These are phyloP conservation scores for Choloepus hoffmanni DNA, from an alignment of 2,113 vertebrate genomes.

Conservation along the genomic window DNA sequence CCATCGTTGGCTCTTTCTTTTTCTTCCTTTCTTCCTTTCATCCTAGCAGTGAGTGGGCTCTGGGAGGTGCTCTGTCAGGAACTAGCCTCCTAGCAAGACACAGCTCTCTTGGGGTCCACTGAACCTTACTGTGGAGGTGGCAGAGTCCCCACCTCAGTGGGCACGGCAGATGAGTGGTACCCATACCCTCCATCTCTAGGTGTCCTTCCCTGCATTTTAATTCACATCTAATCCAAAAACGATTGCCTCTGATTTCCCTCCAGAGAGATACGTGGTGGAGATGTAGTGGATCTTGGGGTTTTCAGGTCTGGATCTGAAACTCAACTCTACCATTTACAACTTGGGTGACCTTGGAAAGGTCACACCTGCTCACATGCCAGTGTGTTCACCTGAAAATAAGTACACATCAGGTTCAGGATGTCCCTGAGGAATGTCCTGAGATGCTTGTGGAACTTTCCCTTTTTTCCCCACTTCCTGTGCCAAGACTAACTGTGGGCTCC, in stretches of 20 bases:
- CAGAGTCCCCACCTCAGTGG: no score
- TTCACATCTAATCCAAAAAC: neutral
- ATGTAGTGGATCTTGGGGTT: neutral
- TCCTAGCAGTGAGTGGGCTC: no score
- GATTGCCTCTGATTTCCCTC: rapidly evolving
- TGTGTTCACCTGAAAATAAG: neutral
- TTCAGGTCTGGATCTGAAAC: neutral
- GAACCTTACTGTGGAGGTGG: no score
- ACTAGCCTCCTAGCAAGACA: no score
- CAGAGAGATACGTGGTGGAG: neutral
- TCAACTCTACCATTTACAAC: neutral
- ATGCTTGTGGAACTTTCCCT: neutral
- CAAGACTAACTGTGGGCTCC: neutral
- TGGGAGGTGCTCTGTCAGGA: no score
- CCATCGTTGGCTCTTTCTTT: neutral
- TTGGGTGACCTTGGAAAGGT: neutral
- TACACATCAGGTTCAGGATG: no score
- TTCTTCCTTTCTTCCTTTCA: neutral
- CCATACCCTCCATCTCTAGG: no score
- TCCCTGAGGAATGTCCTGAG: neutral
- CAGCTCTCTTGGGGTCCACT: no score
- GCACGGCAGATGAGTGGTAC: no score
- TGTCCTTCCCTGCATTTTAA: no score
- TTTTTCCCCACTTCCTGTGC: neutral
- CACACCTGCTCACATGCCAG: neutral